These are phyloP conservation scores for Arenaria interpres DNA, from an alignment of 2,113 vertebrate species.

Conservation along the genomic window DNA sequence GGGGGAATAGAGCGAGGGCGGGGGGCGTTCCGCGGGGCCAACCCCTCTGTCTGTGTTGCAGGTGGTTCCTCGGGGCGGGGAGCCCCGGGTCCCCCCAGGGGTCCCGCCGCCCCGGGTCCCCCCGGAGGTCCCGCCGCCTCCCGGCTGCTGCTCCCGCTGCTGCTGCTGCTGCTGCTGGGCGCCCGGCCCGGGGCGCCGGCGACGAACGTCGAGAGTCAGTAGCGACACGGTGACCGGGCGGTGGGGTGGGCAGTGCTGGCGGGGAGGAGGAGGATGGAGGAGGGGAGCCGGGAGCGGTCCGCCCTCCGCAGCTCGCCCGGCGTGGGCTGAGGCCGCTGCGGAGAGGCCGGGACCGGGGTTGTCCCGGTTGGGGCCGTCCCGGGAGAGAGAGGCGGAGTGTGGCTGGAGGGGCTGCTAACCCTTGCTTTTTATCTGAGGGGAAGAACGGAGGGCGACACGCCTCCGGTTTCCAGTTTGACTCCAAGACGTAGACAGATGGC, in stretches of 20 bases:
- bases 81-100: not conserved
- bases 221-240: not conserved
- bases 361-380: not conserved
- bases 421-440: rapidly evolving
- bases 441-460: not conserved
- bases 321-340: not conserved
- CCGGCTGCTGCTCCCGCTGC: not conserved
- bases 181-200: not conserved
- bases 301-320: not conserved
- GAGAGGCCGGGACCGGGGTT: not conserved
- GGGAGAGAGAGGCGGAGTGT: not conserved
- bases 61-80: not conserved
- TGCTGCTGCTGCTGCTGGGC: not conserved
- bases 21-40: not conserved
- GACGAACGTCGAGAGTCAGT: not conserved
- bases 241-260: not conserved
- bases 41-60: not conserved
- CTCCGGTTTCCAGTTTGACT: not conserved
- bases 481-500: no score
- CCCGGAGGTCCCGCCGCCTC: not conserved
- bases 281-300: no score
- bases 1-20: no score
- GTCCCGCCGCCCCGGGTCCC: not conserved
- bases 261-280: not conserved
- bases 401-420: not conserved